Evolutionary conservation across 1,140 invertebrate species (phyloP).

Genomic region (Drosophila cardini): DNA sequence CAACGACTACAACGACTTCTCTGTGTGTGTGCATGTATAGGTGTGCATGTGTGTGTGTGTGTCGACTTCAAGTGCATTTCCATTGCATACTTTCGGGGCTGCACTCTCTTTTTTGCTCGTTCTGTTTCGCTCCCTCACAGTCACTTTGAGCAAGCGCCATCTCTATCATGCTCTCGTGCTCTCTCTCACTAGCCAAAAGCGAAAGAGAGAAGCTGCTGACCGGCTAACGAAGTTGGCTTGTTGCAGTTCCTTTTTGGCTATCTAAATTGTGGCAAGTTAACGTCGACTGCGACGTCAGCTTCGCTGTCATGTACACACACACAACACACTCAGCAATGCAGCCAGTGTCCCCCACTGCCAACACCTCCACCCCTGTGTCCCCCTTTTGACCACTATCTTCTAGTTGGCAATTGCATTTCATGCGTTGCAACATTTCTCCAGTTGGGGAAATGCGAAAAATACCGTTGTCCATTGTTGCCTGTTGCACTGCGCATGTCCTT

Average conservation of each 20-base stretch:
- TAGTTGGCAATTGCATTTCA: slow-evolving; percentile 80
- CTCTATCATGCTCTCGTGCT: slow-evolving; percentile 5
- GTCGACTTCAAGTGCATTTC: slow-evolving; percentile 70
- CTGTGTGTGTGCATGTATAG: slow-evolving; percentile 38
- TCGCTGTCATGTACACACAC: slow-evolving; percentile 54
- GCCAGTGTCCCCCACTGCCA: neutral
- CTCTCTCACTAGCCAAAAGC: slow-evolving; percentile 14
- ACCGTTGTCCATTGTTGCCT: slow-evolving; percentile 1
- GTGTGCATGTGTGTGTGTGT: neutral
- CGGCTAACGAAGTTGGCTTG: slow-evolving; percentile 39
- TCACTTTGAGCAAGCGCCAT: slow-evolving; percentile 7
- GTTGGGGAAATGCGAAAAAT: slow-evolving; percentile 62
- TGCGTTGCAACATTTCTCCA: slow-evolving; percentile 74
- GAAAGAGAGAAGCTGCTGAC: neutral
- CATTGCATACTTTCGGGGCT: slow-evolving; percentile 65
- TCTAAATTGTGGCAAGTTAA: slow-evolving; percentile 81
- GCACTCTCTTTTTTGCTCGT: slow-evolving; percentile 48
- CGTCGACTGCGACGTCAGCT: slow-evolving; percentile 51
- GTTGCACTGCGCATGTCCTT: slow-evolving; percentile 74
- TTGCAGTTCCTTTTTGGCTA: slow-evolving; percentile 69
- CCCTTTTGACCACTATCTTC: slow-evolving; percentile 66
- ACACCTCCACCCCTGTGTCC: neutral
- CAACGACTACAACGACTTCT: slow-evolving; percentile 66
- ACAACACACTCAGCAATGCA: slow-evolving; percentile 29
- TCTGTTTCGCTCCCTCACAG: slow-evolving; percentile 9